Conservation (phyloP, 2,888 invertebrate genomes). For the Leuctra nigra region DNA sequence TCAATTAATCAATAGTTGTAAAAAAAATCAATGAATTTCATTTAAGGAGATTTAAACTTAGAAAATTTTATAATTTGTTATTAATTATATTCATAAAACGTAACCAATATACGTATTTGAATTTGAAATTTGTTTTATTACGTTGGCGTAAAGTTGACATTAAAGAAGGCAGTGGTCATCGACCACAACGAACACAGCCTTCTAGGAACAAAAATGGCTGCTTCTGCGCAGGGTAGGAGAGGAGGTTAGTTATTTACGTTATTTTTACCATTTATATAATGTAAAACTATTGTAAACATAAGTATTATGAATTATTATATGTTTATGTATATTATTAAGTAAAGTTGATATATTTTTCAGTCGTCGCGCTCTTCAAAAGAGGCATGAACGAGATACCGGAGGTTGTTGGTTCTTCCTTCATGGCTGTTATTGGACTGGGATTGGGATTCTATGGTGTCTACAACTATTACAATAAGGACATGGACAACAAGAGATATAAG, state of each 20-base stretch:
- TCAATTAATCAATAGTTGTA: too few relatives aligned
- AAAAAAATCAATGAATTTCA: too few relatives aligned
- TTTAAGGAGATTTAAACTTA: too few relatives aligned
- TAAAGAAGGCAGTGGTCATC: too few relatives aligned
- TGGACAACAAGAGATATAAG: constrained; percentile 62
- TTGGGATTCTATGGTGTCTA: constrained; percentile 44
- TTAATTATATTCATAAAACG: too few relatives aligned
- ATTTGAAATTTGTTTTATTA: too few relatives aligned
- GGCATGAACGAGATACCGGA: constrained; percentile 67
- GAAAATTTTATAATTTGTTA: too few relatives aligned
- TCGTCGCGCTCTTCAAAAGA: constrained; percentile 39
- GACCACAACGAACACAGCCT: too few relatives aligned
- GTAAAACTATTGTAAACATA: background rate
- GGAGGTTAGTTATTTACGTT: constrained; percentile 13
- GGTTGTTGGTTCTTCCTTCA: constrained; percentile 51
- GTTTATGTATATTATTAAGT: background rate
- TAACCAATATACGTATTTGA: too few relatives aligned
- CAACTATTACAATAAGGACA: constrained; percentile 51
- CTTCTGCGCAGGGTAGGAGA: constrained; percentile 15
- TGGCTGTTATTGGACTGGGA: constrained; percentile 52
- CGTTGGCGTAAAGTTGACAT: too few relatives aligned
- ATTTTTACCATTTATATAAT: constrained; percentile 7
- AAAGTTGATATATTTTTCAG: constrained; percentile 27
- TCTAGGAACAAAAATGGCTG: constrained; percentile 13
- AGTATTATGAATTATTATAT: background rate